Percentiles rank a stretch among this genome's conserved stretches.
Evolutionary conservation across 2,113 vertebrate genomes (phyloP).

Genomic region (Craseonycteris thonglongyai): DNA sequence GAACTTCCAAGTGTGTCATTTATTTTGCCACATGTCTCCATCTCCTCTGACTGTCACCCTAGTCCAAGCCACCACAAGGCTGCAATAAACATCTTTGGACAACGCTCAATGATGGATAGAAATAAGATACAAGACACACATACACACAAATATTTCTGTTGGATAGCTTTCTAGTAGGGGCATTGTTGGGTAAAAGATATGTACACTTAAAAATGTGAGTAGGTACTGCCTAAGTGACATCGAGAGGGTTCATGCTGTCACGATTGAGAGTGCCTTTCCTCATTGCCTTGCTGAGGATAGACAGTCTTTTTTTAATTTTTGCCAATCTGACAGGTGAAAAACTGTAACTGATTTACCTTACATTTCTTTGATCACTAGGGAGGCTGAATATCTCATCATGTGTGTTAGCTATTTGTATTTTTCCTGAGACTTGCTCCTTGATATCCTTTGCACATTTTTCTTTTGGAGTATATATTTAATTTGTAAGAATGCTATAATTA

Average conservation of each 20-base stretch:
- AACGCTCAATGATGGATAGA: neutral
- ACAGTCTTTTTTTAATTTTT: neutral
- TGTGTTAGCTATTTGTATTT: neutral
- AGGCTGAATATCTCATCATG: neutral
- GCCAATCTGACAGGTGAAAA: neutral
- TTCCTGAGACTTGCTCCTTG: neutral
- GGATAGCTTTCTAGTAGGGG: neutral
- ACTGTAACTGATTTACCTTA: constrained; percentile 2
- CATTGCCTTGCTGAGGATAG: neutral
- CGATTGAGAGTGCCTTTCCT: neutral
- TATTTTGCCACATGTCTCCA: neutral
- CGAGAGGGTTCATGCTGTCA: neutral
- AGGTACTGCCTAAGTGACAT: neutral
- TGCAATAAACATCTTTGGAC: neutral
- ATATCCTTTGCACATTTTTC: constrained; percentile 10
- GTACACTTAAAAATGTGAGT: neutral
- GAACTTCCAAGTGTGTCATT: neutral
- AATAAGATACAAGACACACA: neutral
- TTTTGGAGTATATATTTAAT: constrained; percentile 30
- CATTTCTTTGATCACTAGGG: neutral
- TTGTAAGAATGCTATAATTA: constrained; percentile 8
- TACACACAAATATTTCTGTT: neutral
- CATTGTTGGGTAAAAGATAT: neutral
- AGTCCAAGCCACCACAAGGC: neutral
- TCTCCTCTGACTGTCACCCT: neutral